A percentile compares a stretch with the other conserved stretches of the same genome.
Conservation (phyloP, 2,797 vertebrate genomes). For the Tapirus indicus region DNA sequence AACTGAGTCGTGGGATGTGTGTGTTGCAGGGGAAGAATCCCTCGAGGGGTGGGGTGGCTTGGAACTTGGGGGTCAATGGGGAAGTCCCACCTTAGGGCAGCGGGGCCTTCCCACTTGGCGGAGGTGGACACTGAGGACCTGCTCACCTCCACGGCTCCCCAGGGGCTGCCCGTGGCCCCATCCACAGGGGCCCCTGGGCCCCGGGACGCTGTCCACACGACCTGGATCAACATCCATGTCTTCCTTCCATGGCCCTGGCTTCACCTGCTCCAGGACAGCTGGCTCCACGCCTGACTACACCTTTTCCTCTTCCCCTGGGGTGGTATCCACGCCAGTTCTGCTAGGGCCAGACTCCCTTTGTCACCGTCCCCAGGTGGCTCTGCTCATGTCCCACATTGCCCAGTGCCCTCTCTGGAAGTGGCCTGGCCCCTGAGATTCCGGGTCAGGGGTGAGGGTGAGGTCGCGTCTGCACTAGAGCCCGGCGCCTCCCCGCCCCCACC, state of each 20-base stretch:
- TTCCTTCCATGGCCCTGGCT: background rate
- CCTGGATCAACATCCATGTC: no score
- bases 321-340: background rate
- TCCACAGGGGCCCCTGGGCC: background rate
- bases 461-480: background rate
- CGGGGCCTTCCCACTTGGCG: no score
- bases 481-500: background rate
- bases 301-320: no score
- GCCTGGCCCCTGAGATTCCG: background rate
- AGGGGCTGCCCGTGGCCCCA: background rate
- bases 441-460: background rate
- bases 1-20: background rate
- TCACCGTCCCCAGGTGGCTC: fast-evolving
- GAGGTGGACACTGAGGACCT: background rate
- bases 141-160: no score
- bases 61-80: background rate
- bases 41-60: fast-evolving
- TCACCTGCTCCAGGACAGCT: no score
- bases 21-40: background rate
- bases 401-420: background rate
- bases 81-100: no score
- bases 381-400: fast-evolving
- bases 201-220: background rate
- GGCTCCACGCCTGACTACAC: no score
- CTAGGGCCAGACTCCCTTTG: background rate